phyloP scores from a whole-genome alignment of 2,888 invertebrate species.

The Drosophila ezoana region DNA sequence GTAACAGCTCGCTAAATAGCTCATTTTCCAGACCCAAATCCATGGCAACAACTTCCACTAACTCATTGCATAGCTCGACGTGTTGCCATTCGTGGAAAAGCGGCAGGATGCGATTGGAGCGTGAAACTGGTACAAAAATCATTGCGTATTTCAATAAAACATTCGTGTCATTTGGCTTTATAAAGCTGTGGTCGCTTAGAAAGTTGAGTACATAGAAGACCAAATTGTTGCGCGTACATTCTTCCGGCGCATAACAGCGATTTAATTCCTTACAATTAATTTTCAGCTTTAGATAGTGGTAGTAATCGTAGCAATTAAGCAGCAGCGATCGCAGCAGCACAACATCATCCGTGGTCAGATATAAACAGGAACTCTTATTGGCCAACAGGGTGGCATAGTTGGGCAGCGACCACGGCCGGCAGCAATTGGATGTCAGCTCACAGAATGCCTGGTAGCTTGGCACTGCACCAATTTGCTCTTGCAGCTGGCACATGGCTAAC shows the following conservation, averaged over 20 bases:
- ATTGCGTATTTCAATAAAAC: constrained; percentile 90
- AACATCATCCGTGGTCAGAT: constrained; percentile 91
- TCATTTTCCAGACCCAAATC: constrained; percentile 94
- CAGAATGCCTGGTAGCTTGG: constrained; percentile 88
- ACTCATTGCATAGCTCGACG: constrained; percentile 80
- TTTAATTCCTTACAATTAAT: constrained; percentile 89
- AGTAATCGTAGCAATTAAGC: constrained; percentile 90
- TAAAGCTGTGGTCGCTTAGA: constrained; percentile 91
- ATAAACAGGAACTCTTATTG: constrained; percentile 92
- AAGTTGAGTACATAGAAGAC: constrained; percentile 94
- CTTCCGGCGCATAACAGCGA: constrained; percentile 89
- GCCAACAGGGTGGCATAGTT: constrained; percentile 94
- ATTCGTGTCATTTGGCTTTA: constrained; percentile 87
- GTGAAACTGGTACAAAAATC: constrained; percentile 93
- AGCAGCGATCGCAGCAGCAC: constrained; percentile 87
- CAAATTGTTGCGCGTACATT: constrained; percentile 92
- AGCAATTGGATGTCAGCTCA: constrained; percentile 88
- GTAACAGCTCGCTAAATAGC: constrained; percentile 93
- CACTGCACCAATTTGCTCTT: constrained; percentile 87
- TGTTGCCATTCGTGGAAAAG: constrained; percentile 90
- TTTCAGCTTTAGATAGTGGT: constrained; percentile 90
- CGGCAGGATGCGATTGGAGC: constrained; percentile 90
- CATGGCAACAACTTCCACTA: constrained; percentile 89
- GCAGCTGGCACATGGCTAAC: constrained; percentile 91
- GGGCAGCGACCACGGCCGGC: constrained; percentile 95